phyloP scores from a whole-genome alignment of 2,888 invertebrate genomes.

The Sminthurinus aureus region DNA sequence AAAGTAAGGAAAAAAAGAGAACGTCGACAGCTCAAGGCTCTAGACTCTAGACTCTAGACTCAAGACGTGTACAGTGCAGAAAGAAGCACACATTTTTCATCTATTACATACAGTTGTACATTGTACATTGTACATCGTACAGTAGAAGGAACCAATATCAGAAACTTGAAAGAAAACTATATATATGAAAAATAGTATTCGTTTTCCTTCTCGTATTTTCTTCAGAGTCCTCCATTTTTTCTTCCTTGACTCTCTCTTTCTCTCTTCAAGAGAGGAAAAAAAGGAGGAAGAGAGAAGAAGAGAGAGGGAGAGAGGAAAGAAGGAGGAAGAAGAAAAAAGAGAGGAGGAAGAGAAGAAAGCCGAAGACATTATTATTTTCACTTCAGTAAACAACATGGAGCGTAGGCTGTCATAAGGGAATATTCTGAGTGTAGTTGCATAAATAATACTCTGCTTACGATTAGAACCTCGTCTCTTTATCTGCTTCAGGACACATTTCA shows the following conservation, averaged over 20 bases:
- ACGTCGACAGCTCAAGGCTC: too few species aligned
- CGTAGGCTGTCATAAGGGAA: constrained; percentile 20
- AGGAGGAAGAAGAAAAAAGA: constrained; percentile 1
- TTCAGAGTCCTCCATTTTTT: background rate
- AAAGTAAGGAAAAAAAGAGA: too few species aligned
- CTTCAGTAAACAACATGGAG: constrained; percentile 25
- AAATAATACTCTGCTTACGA: constrained; percentile 33
- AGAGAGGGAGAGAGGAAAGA: background rate
- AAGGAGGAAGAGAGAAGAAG: background rate
- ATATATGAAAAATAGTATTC: background rate
- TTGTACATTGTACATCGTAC: background rate
- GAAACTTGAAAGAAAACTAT: background rate
- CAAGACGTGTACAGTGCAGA: too few species aligned
- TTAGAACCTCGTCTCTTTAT: constrained; percentile 31
- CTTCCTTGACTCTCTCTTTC: constrained; percentile 13
- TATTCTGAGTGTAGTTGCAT: constrained; percentile 32
- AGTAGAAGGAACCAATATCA: background rate
- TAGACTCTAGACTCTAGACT: too few species aligned
- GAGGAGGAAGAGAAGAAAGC: constrained; percentile 2
- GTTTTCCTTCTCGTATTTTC: background rate
- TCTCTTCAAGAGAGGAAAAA: background rate
- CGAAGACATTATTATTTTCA: constrained; percentile 38
- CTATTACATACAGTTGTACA: background rate
- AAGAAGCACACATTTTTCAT: too few species aligned
- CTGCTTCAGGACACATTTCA: constrained; percentile 32